Evolutionary conservation across 2,888 invertebrate genomes (phyloP).

Genomic region (Polyommatus icarus): DNA sequence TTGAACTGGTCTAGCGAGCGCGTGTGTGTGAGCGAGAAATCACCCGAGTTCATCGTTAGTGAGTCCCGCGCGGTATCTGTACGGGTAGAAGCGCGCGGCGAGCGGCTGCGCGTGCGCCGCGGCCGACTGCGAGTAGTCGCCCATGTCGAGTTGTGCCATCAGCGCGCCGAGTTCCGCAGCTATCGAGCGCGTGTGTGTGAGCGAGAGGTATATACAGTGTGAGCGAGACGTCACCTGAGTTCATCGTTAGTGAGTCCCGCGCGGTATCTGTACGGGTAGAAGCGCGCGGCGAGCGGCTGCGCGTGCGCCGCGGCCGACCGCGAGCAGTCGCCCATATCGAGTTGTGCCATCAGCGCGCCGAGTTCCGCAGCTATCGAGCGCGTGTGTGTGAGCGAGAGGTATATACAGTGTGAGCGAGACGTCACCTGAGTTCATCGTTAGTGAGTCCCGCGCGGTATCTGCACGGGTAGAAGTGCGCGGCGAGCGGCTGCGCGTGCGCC

Average conservation of each 20-base stretch:
- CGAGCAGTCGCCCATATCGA: slow-evolving; percentile 92
- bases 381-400: background rate
- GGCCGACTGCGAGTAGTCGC: too few species aligned
- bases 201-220: background rate
- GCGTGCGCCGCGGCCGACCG: slow-evolving; percentile 74
- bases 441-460: slow-evolving; percentile 89
- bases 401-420: background rate
- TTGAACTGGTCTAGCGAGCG: too few species aligned
- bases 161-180: too few species aligned
- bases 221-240: slow-evolving; percentile 72
- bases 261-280: slow-evolving; percentile 94
- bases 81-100: too few species aligned
- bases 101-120: too few species aligned
- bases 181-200: background rate
- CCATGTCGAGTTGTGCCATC: too few species aligned
- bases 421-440: slow-evolving; percentile 84
- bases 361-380: slow-evolving; percentile 95
- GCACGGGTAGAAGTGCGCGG: slow-evolving; percentile 95
- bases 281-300: slow-evolving; percentile 88
- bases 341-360: slow-evolving; percentile 96
- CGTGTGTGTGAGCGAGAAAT: too few species aligned
- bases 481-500: slow-evolving; percentile 82
- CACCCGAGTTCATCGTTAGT: too few species aligned
- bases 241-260: slow-evolving; percentile 86
- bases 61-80: too few species aligned